Evolutionary conservation across 2,797 vertebrate genomes (phyloP).

Genomic region (Channallabes apus): DNA sequence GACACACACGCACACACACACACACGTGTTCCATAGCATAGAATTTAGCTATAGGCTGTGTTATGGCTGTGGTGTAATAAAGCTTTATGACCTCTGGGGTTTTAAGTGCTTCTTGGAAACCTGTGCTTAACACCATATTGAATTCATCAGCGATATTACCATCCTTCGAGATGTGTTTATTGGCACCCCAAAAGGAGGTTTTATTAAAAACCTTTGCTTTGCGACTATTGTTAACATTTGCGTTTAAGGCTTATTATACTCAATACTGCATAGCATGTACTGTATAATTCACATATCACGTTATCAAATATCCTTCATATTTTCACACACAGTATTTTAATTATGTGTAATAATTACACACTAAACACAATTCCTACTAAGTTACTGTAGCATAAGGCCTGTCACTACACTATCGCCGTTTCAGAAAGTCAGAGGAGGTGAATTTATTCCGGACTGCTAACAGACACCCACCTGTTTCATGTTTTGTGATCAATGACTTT

Average conservation of each 20-base stretch:
- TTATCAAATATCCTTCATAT: constrained; percentile 22
- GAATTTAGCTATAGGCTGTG: constrained; percentile 44
- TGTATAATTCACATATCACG: constrained; percentile 1
- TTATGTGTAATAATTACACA: background rate
- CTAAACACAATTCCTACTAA: background rate
- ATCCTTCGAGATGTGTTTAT: constrained; percentile 66
- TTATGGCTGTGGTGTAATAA: constrained; percentile 46
- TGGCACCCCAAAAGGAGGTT: constrained; percentile 63
- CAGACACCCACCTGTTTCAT: constrained; percentile 40
- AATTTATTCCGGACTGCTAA: constrained; percentile 1
- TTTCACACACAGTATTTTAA: constrained; percentile 25
- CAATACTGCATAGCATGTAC: constrained; percentile 53
- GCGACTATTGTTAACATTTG: constrained; percentile 62
- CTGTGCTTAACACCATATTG: constrained; percentile 51
- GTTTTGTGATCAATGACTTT: constrained; percentile 21
- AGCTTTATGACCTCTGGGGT: constrained; percentile 25
- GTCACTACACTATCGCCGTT: background rate
- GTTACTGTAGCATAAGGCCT: background rate
- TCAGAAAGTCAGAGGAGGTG: background rate
- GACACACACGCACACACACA: constrained; percentile 13
- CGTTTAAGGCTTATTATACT: constrained; percentile 63
- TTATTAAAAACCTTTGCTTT: constrained; percentile 61
- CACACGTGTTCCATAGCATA: constrained; percentile 33
- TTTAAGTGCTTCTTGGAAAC: constrained; percentile 37
- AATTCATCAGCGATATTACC: constrained; percentile 51